Percentiles rank a stretch among this genome's conserved stretches.
These are phyloP conservation scores for Campylorhamphus procurvoides DNA, from an alignment of 2,113 vertebrate species.

Conservation along the genomic window DNA sequence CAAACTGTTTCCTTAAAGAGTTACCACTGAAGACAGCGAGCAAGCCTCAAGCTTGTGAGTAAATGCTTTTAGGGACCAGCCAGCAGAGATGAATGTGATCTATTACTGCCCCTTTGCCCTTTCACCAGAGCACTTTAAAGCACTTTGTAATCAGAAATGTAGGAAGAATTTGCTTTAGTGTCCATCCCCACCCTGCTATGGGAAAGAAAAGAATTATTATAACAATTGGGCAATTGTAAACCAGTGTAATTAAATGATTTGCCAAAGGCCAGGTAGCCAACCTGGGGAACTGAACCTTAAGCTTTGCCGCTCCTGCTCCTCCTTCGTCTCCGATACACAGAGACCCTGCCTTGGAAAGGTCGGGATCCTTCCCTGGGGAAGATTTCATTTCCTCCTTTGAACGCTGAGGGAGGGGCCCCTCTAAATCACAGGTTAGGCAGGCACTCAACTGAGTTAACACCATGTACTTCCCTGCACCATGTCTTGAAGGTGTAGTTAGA, in stretches of 20 bases:
- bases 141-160: neutral
- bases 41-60: neutral
- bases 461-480: conserved; percentile 31
- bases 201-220: conserved; percentile 43
- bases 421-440: conserved; percentile 64
- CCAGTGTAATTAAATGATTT: conserved; percentile 43
- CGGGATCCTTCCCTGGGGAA: conserved; percentile 52
- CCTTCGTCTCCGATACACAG: neutral
- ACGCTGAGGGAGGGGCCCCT: conserved; percentile 32
- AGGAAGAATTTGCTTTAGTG: conserved; percentile 38
- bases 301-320: neutral
- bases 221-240: conserved; percentile 43
- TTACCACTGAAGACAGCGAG: conserved; percentile 27
- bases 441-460: conserved; percentile 28
- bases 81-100: neutral
- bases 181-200: conserved; percentile 41
- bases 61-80: neutral
- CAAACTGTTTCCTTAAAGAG: conserved; percentile 62
- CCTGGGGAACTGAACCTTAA: neutral
- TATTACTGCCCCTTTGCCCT: conserved; percentile 17
- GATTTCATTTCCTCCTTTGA: conserved; percentile 63
- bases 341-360: neutral
- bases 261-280: conserved; percentile 40
- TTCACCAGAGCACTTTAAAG: conserved; percentile 6
- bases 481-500: conserved; percentile 59